Evolutionary conservation across 2,888 invertebrate genomes (phyloP).

Genomic region (Pseudococcus longispinus): DNA sequence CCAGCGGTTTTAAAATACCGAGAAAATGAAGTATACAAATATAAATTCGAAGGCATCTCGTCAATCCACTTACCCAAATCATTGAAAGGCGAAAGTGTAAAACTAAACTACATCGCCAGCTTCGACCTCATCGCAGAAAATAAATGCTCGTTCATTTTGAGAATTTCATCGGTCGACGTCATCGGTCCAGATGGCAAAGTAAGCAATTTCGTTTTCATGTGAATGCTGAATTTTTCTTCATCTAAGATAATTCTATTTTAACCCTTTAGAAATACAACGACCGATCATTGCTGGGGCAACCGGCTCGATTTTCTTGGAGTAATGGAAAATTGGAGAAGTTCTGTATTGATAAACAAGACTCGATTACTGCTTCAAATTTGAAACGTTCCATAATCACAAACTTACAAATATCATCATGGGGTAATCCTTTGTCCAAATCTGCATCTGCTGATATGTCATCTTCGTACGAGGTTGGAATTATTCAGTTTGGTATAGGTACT

Average conservation of each 20-base stretch:
- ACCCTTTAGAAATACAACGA: conserved; percentile 45
- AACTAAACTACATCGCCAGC: conserved; percentile 30
- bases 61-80: conserved; percentile 46
- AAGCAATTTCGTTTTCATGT: not conserved
- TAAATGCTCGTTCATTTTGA: conserved; percentile 47
- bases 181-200: conserved; percentile 48
- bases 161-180: conserved; percentile 35
- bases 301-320: conserved; percentile 40
- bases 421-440: conserved; percentile 24
- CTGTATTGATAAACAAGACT: conserved; percentile 45
- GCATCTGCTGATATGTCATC: not conserved
- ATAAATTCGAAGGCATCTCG: conserved; percentile 35
- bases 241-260: not conserved
- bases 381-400: conserved; percentile 51
- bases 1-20: conserved; percentile 38
- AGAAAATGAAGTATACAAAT: conserved; percentile 50
- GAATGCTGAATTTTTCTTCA: not conserved
- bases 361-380: conserved; percentile 30
- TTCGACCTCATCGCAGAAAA: conserved; percentile 45
- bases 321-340: conserved; percentile 52
- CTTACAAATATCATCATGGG: conserved; percentile 51
- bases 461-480: conserved; percentile 18
- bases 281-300: conserved; percentile 3
- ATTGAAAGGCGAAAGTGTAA: conserved; percentile 40
- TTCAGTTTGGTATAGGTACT: not conserved